These are phyloP conservation scores for Elgaria multicarinata DNA, from an alignment of 2,113 vertebrate genomes.

Conservation along the genomic window DNA sequence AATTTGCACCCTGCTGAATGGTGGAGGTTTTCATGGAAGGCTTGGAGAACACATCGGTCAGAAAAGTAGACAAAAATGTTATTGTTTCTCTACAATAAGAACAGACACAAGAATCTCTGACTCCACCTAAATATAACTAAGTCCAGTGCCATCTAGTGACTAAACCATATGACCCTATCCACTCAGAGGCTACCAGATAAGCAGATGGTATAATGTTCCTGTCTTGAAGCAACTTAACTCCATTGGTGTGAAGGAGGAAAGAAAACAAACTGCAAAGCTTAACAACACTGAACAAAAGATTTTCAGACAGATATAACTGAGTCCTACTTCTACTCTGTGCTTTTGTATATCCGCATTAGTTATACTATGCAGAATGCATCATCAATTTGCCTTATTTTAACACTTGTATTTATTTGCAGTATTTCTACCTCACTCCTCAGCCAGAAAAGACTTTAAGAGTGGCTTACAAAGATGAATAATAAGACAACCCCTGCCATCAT, in stretches of 20 bases:
- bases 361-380: neutral
- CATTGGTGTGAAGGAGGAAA: neutral
- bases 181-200: neutral
- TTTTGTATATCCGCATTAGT: neutral
- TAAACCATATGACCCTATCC: neutral
- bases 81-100: neutral
- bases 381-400: neutral
- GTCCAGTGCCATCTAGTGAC: neutral
- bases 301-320: neutral
- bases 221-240: neutral
- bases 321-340: neutral
- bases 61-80: neutral
- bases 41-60: neutral
- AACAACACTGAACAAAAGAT: neutral
- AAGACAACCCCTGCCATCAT: too few relatives aligned
- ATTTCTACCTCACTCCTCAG: too few relatives aligned
- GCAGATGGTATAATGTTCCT: neutral
- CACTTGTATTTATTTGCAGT: too few relatives aligned
- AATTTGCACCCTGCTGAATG: neutral
- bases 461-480: too few relatives aligned
- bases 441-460: too few relatives aligned
- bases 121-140: neutral
- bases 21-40: neutral
- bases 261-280: neutral
- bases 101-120: neutral